Conservation (phyloP, 2,888 invertebrate species). For the Lypha dubia region DNA sequence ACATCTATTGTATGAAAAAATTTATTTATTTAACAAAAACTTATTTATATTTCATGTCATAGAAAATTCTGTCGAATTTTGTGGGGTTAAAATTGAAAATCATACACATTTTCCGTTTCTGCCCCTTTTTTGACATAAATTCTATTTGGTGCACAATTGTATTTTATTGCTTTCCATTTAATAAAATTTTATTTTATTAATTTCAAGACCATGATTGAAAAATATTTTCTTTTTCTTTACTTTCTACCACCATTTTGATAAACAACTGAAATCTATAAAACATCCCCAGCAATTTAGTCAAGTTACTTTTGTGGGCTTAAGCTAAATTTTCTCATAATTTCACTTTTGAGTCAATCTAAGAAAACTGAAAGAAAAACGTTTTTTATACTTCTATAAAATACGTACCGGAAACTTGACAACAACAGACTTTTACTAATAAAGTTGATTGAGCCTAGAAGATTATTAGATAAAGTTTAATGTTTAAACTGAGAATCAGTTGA, state of each 20-base stretch:
- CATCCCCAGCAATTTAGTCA: not conserved
- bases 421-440: slow-evolving; percentile 10
- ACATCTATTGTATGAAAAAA: too few species aligned
- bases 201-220: slow-evolving; percentile 19
- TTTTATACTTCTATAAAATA: not conserved
- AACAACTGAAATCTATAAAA: not conserved
- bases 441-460: slow-evolving; percentile 6
- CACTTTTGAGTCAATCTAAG: slow-evolving; percentile 38
- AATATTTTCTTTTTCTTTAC: not conserved
- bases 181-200: slow-evolving; percentile 31
- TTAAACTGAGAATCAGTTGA: not conserved
- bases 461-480: slow-evolving; percentile 10
- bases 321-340: slow-evolving; percentile 16
- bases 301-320: slow-evolving; percentile 23
- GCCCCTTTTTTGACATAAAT: not conserved
- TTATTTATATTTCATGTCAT: not conserved
- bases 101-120: not conserved
- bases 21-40: too few species aligned
- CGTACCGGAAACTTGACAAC: slow-evolving; percentile 10
- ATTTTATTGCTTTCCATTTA: not conserved
- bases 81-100: not conserved
- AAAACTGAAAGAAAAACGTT: slow-evolving; percentile 19
- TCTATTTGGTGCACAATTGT: not conserved
- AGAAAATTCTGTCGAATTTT: not conserved
- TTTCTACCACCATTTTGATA: not conserved